phyloP scores from a whole-genome alignment of 35 echinoderm and acorn worm species.

The Diadema setosum region DNA sequence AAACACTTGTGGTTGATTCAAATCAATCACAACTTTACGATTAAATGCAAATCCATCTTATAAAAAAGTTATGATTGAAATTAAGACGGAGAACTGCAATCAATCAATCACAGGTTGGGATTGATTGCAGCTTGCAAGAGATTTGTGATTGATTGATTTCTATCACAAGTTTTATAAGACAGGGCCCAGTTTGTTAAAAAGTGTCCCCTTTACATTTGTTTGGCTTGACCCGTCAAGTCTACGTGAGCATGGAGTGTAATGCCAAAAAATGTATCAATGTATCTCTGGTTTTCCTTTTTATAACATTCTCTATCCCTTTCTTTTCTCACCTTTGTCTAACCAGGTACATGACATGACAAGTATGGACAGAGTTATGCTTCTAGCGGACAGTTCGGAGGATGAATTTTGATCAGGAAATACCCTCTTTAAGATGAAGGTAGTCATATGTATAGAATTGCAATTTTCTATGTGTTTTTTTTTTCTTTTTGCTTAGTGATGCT shows the following conservation, averaged over 20 bases:
- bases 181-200: background rate
- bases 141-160: background rate
- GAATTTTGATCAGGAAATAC: slow-evolving; percentile 1
- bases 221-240: too few species aligned
- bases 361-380: slow-evolving; percentile 57
- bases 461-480: background rate
- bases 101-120: too few species aligned
- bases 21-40: too few species aligned
- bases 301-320: background rate
- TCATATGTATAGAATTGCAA: background rate
- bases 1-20: too few species aligned
- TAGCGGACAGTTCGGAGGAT: slow-evolving; percentile 67
- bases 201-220: too few species aligned
- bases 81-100: too few species aligned
- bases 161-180: background rate
- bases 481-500: background rate
- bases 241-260: background rate
- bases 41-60: too few species aligned
- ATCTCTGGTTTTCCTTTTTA: background rate
- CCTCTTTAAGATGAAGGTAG: background rate
- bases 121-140: too few species aligned
- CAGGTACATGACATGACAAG: slow-evolving; percentile 50
- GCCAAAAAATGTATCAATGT: background rate
- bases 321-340: background rate
- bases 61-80: too few species aligned